phyloP scores from a whole-genome alignment of 2,888 invertebrate species.

The Tholera decimalis region DNA sequence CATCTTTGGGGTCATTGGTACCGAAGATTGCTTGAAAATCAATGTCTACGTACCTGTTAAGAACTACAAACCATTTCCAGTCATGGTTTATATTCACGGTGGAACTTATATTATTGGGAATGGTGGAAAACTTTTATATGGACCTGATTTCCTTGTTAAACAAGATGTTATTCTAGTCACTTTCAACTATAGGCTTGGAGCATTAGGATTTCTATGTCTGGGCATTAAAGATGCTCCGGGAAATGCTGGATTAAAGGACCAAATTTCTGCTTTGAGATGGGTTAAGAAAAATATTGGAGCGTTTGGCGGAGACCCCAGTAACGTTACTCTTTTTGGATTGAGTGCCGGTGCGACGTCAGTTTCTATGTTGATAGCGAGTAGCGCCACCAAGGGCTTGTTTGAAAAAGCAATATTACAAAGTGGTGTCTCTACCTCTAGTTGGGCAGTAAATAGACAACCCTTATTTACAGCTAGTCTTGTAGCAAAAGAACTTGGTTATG shows the following conservation, averaged over 20 bases:
- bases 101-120: constrained; percentile 80
- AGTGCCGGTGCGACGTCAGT: constrained; percentile 79
- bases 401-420: constrained; percentile 24
- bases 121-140: constrained; percentile 77
- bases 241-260: constrained; percentile 82
- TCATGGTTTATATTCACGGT: constrained; percentile 83
- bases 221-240: constrained; percentile 81
- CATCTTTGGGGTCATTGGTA: constrained; percentile 66
- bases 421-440: constrained; percentile 21
- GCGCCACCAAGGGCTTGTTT: constrained; percentile 71
- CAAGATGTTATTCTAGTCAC: constrained; percentile 81
- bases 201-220: constrained; percentile 80
- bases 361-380: constrained; percentile 73
- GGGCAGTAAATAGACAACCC: constrained; percentile 24
- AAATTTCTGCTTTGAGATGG: constrained; percentile 82
- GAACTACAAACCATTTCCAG: constrained; percentile 70
- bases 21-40: constrained; percentile 80
- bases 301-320: constrained; percentile 82
- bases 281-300: constrained; percentile 80
- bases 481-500: constrained; percentile 18
- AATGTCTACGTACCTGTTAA: constrained; percentile 78
- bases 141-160: constrained; percentile 77
- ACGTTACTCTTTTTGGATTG: constrained; percentile 81
- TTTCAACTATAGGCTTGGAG: constrained; percentile 81
- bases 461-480: constrained; percentile 28